phyloP scores from a whole-genome alignment of 1,140 invertebrate genomes.

The Ruditapes philippinarum region DNA sequence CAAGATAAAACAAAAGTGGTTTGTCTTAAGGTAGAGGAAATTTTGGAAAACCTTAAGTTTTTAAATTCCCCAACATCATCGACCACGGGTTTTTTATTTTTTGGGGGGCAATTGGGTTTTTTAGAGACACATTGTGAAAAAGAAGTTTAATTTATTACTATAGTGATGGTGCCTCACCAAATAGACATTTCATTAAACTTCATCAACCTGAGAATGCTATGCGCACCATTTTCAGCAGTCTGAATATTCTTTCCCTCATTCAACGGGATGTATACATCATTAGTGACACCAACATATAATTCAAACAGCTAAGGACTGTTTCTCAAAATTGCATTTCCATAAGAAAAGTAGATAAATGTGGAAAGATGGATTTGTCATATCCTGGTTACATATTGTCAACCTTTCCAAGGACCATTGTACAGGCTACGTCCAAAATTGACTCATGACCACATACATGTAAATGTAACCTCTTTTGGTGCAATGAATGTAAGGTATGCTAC shows the following conservation, averaged over 20 bases:
- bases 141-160: constrained; percentile 62
- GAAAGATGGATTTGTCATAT: constrained; percentile 16
- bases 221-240: background rate
- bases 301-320: background rate
- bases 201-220: background rate
- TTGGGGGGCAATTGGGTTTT: constrained; percentile 60
- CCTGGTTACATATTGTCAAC: constrained; percentile 7
- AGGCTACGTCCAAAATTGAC: constrained; percentile 12
- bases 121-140: constrained; percentile 27
- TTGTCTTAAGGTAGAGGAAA: constrained; percentile 50
- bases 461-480: background rate
- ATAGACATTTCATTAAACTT: constrained; percentile 47
- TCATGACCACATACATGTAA: background rate
- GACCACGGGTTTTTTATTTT: constrained; percentile 61
- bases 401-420: constrained; percentile 34
- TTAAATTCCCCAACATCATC: constrained; percentile 57
- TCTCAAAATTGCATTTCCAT: background rate
- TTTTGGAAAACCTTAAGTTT: constrained; percentile 41
- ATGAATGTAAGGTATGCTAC: constrained; percentile 39
- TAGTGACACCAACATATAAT: background rate
- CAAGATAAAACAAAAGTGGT: constrained; percentile 1
- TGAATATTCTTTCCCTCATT: background rate
- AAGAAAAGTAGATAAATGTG: too few relatives aligned
- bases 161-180: constrained; percentile 66
- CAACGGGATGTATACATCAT: background rate